Evolutionary conservation across 2,113 vertebrate genomes (phyloP).

Genomic region (Steatornis caripensis): DNA sequence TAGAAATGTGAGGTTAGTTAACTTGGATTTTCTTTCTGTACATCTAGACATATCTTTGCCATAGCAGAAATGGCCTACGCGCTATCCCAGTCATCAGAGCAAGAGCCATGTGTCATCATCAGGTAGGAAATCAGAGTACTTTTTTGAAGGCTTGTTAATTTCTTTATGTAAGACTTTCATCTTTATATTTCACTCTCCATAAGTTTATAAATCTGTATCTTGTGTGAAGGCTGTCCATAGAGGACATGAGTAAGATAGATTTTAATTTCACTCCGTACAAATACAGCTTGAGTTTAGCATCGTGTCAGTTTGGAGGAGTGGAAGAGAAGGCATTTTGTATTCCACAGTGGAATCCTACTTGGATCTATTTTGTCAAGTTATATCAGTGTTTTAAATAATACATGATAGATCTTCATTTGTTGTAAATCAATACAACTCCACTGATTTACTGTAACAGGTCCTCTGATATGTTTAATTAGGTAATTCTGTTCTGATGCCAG

Average conservation of each 20-base stretch:
- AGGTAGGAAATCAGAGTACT: slow-evolving; percentile 67
- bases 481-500: neutral
- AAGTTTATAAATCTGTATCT: neutral
- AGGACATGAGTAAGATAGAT: neutral
- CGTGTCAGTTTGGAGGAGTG: neutral
- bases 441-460: neutral
- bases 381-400: neutral
- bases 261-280: neutral
- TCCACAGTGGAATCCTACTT: neutral
- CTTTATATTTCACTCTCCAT: neutral
- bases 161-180: neutral
- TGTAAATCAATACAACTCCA: neutral
- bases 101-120: slow-evolving; percentile 84
- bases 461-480: neutral
- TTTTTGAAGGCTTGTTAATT: neutral
- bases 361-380: neutral
- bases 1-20: neutral
- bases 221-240: neutral
- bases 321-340: neutral
- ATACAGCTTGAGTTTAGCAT: neutral
- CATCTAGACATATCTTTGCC: slow-evolving; percentile 85
- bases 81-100: slow-evolving; percentile 73
- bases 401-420: neutral
- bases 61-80: slow-evolving; percentile 78
- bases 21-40: neutral